phyloP scores from a whole-genome alignment of 2,797 vertebrate species.

The Clarias platycephalus region DNA sequence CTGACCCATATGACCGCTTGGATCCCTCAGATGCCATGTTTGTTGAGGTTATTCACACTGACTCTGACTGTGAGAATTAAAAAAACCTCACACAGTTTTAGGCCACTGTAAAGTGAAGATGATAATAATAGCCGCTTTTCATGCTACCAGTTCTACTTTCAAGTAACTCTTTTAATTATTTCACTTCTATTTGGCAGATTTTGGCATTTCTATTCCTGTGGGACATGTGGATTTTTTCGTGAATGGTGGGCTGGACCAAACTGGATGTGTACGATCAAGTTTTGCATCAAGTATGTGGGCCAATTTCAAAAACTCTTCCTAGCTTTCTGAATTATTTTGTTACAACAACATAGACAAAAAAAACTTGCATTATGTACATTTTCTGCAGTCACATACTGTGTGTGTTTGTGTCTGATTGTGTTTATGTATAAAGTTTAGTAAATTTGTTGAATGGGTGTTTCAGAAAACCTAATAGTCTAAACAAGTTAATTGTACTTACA shows the following conservation, averaged over 20 bases:
- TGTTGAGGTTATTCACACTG: constrained; percentile 94
- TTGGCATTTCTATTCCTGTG: constrained; percentile 92
- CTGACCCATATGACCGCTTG: constrained; percentile 81
- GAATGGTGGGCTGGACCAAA: constrained; percentile 93
- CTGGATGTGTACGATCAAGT: constrained; percentile 78
- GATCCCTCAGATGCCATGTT: constrained; percentile 90
- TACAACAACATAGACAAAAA: neutral
- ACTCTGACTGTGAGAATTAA: constrained; percentile 85
- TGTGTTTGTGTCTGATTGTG: neutral
- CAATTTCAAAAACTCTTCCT: neutral
- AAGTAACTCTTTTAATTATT: neutral
- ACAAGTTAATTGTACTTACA: neutral
- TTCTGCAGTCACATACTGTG: neutral
- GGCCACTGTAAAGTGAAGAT: neutral
- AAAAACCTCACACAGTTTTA: neutral
- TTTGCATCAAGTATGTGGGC: constrained; percentile 66
- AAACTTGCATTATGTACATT: neutral
- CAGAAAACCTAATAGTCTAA: neutral
- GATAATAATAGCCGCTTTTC: neutral
- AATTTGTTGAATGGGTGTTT: neutral
- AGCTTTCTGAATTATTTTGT: neutral
- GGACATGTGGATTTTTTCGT: constrained; percentile 93
- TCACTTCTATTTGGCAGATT: constrained; percentile 71
- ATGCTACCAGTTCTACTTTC: neutral
- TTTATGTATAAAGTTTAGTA: neutral